Conservation (phyloP, 2,888 invertebrate genomes). For the Amphipyra berbera region DNA sequence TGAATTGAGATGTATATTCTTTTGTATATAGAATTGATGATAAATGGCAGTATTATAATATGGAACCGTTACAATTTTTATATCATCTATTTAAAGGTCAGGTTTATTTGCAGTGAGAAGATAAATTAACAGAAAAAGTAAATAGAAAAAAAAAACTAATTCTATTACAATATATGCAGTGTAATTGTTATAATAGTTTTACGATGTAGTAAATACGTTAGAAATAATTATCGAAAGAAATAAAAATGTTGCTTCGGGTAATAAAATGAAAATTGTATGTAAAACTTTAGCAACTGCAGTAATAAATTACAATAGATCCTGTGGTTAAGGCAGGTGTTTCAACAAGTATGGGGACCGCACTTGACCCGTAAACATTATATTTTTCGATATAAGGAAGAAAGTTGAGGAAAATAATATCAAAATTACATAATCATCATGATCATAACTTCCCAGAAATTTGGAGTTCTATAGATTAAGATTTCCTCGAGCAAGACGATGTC, state of each 20-base stretch:
- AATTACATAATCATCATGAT: not conserved
- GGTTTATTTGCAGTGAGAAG: slow-evolving; percentile 10
- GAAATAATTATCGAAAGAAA: slow-evolving; percentile 5
- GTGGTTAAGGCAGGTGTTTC: slow-evolving; percentile 45
- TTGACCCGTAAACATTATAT: slow-evolving; percentile 29
- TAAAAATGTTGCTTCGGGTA: slow-evolving; percentile 18
- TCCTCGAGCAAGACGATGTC: slow-evolving; percentile 8
- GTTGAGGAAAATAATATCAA: slow-evolving; percentile 1
- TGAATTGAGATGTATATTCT: slow-evolving; percentile 54
- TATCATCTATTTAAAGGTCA: slow-evolving; percentile 25
- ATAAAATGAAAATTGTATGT: slow-evolving; percentile 8
- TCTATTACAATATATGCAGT: no score
- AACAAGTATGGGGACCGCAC: slow-evolving; percentile 21
- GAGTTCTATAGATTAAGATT: not conserved
- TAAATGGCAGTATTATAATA: slow-evolving; percentile 38
- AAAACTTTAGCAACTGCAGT: slow-evolving; percentile 34
- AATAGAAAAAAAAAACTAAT: not conserved
- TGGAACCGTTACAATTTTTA: slow-evolving; percentile 26
- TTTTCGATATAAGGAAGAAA: slow-evolving; percentile 17
- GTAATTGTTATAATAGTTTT: not conserved
- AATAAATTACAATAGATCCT: slow-evolving; percentile 42
- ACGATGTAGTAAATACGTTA: not conserved
- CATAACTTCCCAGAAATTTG: not conserved
- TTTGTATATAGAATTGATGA: slow-evolving; percentile 39
- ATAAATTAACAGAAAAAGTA: not conserved